Evolutionary conservation across 2,113 vertebrate genomes (phyloP).

Genomic region (Chamaea fasciata): DNA sequence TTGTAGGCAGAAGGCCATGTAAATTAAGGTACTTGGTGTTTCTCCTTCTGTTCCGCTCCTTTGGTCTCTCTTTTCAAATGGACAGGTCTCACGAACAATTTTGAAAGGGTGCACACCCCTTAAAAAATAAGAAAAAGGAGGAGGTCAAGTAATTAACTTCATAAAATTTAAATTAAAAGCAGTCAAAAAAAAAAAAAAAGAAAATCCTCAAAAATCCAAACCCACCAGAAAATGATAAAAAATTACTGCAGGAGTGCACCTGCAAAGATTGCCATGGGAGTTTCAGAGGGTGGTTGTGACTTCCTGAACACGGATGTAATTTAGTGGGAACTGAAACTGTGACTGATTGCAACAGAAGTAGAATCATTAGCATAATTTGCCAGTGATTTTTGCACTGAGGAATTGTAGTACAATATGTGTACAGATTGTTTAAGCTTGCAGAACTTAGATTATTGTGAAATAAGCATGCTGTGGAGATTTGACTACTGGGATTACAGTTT

Average conservation of each 20-base stretch:
- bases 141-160: not conserved
- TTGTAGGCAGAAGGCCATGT: not conserved
- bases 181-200: not conserved
- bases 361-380: conserved; percentile 1
- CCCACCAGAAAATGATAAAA: not conserved
- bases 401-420: not conserved
- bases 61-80: not conserved
- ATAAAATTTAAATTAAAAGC: not conserved
- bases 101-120: not conserved
- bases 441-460: not conserved
- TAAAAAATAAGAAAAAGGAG: not conserved
- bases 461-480: not conserved
- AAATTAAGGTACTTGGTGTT: not conserved
- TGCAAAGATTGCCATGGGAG: not conserved
- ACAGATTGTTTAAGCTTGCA: not conserved
- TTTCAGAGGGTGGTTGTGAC: not conserved
- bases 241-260: not conserved
- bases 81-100: not conserved
- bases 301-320: not conserved
- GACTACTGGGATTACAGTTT: not conserved
- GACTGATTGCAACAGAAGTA: not conserved
- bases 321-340: not conserved
- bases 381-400: not conserved
- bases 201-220: not conserved
- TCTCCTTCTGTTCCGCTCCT: not conserved